These are phyloP conservation scores for Numida meleagris DNA, from an alignment of 2,113 vertebrate species.

Conservation along the genomic window DNA sequence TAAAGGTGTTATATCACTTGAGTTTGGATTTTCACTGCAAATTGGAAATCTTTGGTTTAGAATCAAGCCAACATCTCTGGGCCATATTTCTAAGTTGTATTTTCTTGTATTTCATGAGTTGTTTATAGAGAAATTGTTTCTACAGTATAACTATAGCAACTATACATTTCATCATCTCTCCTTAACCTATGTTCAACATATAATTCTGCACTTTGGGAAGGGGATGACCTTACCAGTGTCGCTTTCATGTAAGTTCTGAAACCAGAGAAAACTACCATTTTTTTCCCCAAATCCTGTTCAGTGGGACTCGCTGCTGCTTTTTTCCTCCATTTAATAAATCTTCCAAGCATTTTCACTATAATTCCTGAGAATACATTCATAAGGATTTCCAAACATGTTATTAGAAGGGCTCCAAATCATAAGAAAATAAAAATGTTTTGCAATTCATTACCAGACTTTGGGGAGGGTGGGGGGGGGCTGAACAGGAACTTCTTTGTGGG, in stretches of 20 bases:
- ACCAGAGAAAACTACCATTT: not conserved
- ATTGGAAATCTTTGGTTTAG: not conserved
- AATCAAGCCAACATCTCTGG: not conserved
- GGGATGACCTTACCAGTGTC: not conserved
- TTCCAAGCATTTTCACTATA: not conserved
- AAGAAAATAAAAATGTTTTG: not conserved
- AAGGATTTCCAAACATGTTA: not conserved
- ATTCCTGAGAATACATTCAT: not conserved
- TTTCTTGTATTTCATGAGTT: not conserved
- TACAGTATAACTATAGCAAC: not conserved
- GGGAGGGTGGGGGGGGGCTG: too few species aligned
- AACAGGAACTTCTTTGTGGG: not conserved
- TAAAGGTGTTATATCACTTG: not conserved
- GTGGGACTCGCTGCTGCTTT: not conserved
- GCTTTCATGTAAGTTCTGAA: not conserved
- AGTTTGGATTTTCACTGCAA: not conserved
- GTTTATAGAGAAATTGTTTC: not conserved
- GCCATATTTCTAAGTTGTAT: not conserved
- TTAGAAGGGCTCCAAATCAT: not conserved
- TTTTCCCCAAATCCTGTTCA: not conserved
- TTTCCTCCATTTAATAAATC: not conserved
- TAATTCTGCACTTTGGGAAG: not conserved
- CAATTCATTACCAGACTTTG: rapidly evolving
- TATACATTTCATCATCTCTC: not conserved
- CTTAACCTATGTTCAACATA: not conserved